Percentiles rank a stretch among this genome's conserved stretches.
phyloP scores from a whole-genome alignment of 2,113 vertebrate genomes.

The Oenanthe oenanthe region DNA sequence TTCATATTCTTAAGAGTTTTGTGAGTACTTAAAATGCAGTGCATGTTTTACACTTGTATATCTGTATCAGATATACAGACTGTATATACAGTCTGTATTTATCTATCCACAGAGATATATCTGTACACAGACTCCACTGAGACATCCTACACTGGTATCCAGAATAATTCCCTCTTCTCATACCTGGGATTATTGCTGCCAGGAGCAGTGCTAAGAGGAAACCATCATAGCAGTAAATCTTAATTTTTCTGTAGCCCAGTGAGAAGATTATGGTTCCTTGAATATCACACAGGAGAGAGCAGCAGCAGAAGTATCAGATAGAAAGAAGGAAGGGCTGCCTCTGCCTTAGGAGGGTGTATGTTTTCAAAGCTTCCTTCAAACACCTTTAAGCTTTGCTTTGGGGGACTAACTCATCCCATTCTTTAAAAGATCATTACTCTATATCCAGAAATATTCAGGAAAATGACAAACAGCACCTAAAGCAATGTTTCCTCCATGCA shows the following conservation, averaged over 20 bases:
- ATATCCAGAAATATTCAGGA: neutral
- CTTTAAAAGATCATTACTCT: neutral
- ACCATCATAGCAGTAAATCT: neutral
- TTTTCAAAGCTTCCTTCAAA: neutral
- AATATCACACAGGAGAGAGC: neutral
- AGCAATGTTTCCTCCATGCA: neutral
- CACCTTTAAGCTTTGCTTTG: neutral
- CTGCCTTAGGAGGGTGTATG: neutral
- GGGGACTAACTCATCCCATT: neutral
- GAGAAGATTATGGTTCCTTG: neutral
- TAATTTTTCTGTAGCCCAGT: neutral
- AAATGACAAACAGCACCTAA: neutral
- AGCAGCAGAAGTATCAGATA: neutral
- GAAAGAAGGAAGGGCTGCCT: neutral
- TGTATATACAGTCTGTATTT: too few relatives aligned
- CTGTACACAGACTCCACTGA: neutral
- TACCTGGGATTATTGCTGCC: neutral
- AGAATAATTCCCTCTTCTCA: neutral
- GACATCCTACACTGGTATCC: neutral
- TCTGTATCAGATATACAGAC: too few relatives aligned
- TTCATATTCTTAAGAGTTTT: neutral
- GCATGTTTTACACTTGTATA: neutral
- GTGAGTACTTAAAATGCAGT: neutral
- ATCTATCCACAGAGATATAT: too few relatives aligned
- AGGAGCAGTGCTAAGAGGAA: neutral